These are phyloP conservation scores for Eolophus roseicapilla DNA, from an alignment of 2,113 vertebrate genomes.

Conservation along the genomic window DNA sequence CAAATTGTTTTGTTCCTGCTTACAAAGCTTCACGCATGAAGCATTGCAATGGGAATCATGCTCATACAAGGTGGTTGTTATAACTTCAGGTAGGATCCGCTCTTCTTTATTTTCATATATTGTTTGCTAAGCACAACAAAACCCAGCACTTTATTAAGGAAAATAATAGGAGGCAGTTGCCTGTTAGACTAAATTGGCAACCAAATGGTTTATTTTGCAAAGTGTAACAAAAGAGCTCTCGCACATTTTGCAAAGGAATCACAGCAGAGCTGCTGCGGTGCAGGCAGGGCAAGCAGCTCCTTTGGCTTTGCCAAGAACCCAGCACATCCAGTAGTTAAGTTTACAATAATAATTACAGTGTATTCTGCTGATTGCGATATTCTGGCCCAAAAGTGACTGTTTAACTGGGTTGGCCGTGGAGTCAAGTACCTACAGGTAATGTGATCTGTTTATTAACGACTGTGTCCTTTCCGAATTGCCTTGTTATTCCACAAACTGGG, in stretches of 20 bases:
- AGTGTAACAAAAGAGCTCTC: background rate
- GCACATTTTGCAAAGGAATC: background rate
- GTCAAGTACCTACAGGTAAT: background rate
- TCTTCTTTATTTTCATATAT: background rate
- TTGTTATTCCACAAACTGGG: background rate
- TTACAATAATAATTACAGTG: conserved; percentile 24
- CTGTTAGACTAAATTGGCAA: background rate
- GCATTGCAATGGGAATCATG: background rate
- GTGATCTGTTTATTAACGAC: conserved; percentile 4
- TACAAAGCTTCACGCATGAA: background rate
- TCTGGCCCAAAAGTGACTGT: conserved; percentile 7
- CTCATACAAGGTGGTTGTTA: background rate
- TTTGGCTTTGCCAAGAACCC: conserved; percentile 35
- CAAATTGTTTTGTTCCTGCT: background rate
- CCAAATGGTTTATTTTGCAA: background rate
- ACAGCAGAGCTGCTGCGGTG: background rate
- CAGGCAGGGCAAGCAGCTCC: background rate
- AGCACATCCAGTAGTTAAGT: conserved; percentile 28
- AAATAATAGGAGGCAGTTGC: conserved; percentile 10
- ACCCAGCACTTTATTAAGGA: background rate
- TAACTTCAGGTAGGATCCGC: background rate
- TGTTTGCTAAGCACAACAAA: background rate
- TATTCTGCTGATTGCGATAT: conserved; percentile 11
- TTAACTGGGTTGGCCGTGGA: background rate
- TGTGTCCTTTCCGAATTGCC: background rate